Base-by-base conservation (phyloP, 2,888 invertebrate species). In the Villa cingulata region DNA sequence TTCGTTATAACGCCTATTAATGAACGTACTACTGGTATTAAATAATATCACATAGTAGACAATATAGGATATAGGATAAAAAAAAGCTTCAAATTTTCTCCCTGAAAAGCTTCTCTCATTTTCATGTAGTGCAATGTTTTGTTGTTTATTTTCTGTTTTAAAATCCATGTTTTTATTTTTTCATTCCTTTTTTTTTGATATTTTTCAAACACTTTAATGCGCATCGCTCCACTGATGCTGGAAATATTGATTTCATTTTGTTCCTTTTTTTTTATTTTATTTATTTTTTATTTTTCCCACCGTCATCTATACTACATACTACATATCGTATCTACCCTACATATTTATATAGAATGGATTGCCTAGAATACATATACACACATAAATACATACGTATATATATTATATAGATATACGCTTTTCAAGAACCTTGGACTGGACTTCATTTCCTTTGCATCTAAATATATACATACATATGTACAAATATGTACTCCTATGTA, bases 221-320 rank as follows among this genome's bases (percentile, higher is more conserved):
- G 51, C 51, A 49, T 38, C 43, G 41, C 27, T 49, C 46, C 43
- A 45, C 48, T 41, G 51, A 49, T 51, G 51, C 51, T 49, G 49
- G 48, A 38, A 51, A 46, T 51, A 51, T 51, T 51, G 51, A 51
- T 51, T 51, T 43, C 32, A 36, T 38, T 48, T 41, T 51, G 44
- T 32, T 51, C 43, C 46, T 43, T 49, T 49, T 49, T 47, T 37
- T 43, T 39, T 27, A 40, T 23, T 36, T 23, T 6, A 23, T 6
- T 6, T 6, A 6, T 23, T 6, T 23, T 7, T 7, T 23, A 6
- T 7, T 23, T 23, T 23, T 6, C 23, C 4, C 7, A 23, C 7
- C 7, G 4, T 23, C 7, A 23, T 23, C 4, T 23, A 7, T 23
- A 23, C 23, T 12, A 3, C 9, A 32, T 12, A 12, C 12, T 32